phyloP scores from a whole-genome alignment of 1,140 invertebrate species.

The Campoletis sonorensis region DNA sequence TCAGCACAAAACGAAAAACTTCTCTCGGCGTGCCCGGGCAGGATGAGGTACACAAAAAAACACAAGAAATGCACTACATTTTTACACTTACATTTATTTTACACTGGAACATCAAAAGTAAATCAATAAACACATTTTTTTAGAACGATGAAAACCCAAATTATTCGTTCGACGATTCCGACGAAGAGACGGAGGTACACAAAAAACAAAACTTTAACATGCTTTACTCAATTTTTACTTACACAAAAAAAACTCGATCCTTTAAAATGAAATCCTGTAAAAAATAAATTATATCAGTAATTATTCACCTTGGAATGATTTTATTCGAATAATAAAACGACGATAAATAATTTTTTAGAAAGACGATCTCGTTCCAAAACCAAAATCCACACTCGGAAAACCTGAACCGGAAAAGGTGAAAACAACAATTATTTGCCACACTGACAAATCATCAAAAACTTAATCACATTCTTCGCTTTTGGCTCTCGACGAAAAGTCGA shows the following conservation, averaged over 20 bases:
- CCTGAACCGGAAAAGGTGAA: constrained; percentile 54
- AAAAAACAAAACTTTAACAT: constrained; percentile 7
- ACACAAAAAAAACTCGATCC: neutral
- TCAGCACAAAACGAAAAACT: neutral
- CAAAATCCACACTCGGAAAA: constrained; percentile 53
- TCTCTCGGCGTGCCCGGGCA: neutral
- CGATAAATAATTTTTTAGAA: constrained; percentile 50
- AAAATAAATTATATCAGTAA: constrained; percentile 39
- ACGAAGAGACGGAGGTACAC: constrained; percentile 51
- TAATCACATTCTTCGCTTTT: neutral
- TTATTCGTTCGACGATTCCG: constrained; percentile 1
- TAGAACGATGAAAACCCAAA: constrained; percentile 24
- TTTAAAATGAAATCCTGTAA: constrained; percentile 16
- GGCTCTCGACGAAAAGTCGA: constrained; percentile 1
- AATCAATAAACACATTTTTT: neutral
- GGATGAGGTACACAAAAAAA: neutral
- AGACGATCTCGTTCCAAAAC: constrained; percentile 47
- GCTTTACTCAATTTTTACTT: constrained; percentile 3
- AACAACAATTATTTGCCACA: constrained; percentile 26
- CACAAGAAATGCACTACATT: neutral
- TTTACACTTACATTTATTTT: neutral
- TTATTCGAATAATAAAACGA: neutral
- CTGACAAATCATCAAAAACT: neutral
- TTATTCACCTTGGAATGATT: neutral
- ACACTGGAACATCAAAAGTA: neutral